These are phyloP conservation scores for Perca schrenkii DNA, from an alignment of 2,113 vertebrate genomes.

Conservation along the genomic window DNA sequence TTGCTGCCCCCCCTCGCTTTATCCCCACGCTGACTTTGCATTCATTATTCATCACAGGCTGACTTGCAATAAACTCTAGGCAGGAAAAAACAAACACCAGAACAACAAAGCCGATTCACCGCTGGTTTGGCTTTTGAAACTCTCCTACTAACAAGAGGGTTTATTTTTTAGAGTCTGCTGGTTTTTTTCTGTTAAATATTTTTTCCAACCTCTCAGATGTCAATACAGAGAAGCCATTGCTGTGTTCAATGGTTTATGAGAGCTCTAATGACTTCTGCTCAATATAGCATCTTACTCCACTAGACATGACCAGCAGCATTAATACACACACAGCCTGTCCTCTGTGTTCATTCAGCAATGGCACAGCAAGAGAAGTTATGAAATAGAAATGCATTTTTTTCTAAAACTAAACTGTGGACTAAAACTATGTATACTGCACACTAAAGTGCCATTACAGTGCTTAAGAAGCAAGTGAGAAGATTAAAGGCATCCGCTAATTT, in stretches of 20 bases:
- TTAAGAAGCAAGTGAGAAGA: not conserved
- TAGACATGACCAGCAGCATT: slow-evolving; percentile 18
- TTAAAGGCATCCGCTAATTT: not conserved
- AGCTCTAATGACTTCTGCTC: slow-evolving; percentile 52
- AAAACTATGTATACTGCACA: not conserved
- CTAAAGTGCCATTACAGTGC: not conserved
- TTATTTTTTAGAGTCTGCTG: not conserved
- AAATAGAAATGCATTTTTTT: not conserved
- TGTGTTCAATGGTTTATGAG: slow-evolving; percentile 57
- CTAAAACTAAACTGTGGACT: not conserved
- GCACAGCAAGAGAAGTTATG: slow-evolving; percentile 6
- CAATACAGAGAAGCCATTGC: slow-evolving; percentile 29
- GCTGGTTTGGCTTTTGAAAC: slow-evolving; percentile 13
- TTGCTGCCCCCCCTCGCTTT: slow-evolving; percentile 4
- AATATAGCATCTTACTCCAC: slow-evolving; percentile 38
- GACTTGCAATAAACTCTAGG: slow-evolving; percentile 42
- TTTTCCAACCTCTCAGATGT: not conserved
- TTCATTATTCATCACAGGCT: slow-evolving; percentile 72
- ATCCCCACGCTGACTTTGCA: slow-evolving; percentile 47
- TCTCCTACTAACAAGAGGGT: not conserved
- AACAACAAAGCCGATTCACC: slow-evolving; percentile 44
- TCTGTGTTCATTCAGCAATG: slow-evolving; percentile 5
- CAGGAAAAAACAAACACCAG: slow-evolving; percentile 3
- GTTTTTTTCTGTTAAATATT: not conserved
- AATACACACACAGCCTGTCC: slow-evolving; percentile 26